These are phyloP conservation scores for Himalopsyche tibetana DNA, from an alignment of 2,888 invertebrate genomes.

Conservation along the genomic window DNA sequence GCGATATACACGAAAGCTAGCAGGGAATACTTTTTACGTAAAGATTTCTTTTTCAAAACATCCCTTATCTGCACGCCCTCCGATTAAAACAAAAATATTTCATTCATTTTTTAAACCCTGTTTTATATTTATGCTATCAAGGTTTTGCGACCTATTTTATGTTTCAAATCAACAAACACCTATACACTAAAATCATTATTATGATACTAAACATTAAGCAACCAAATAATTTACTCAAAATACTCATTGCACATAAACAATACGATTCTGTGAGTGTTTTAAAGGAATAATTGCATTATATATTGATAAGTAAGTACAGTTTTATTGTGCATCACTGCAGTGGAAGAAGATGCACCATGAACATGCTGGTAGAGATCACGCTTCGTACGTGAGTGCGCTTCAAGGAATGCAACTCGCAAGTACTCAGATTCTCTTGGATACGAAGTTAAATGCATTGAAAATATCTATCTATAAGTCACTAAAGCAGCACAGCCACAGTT, in stretches of 20 bases:
- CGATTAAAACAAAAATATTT: too few relatives aligned
- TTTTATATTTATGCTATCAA: too few relatives aligned
- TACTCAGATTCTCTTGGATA: not conserved
- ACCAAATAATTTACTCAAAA: too few relatives aligned
- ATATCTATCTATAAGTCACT: not conserved
- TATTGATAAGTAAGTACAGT: not conserved
- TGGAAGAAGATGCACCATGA: not conserved
- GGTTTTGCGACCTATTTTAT: too few relatives aligned
- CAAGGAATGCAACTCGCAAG: conserved; percentile 18
- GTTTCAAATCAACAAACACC: too few relatives aligned
- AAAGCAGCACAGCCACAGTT: not conserved
- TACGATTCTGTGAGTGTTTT: too few relatives aligned
- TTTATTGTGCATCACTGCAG: not conserved
- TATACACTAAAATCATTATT: too few relatives aligned
- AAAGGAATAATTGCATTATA: not conserved
- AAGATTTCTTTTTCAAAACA: too few relatives aligned
- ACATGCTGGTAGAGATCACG: conserved; percentile 15
- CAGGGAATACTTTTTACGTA: not conserved
- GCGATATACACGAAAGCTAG: not conserved
- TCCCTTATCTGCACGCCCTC: too few relatives aligned
- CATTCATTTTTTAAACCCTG: too few relatives aligned
- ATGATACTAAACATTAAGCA: too few relatives aligned
- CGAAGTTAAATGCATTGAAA: not conserved
- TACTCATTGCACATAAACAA: too few relatives aligned
- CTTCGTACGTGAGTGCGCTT: conserved; percentile 29